Evolutionary conservation across 1,140 invertebrate genomes (phyloP).

Genomic region (Drosophila prosaltans): DNA sequence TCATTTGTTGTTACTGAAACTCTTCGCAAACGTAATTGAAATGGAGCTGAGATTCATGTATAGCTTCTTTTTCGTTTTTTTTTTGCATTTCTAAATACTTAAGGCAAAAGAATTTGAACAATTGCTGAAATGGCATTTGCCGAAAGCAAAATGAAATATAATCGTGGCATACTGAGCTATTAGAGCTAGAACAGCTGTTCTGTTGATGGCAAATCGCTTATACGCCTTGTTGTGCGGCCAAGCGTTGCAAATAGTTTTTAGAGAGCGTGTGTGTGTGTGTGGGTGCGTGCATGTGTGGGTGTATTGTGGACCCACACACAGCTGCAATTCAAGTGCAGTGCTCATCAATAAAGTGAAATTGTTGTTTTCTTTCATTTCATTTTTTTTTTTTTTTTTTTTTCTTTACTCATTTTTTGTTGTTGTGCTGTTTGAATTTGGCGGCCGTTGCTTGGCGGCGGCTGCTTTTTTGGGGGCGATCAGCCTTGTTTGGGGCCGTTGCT

Average conservation of each 20-base stretch:
- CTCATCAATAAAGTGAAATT: conserved; percentile 78
- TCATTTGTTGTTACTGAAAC: too few species aligned
- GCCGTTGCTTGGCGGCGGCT: conserved; percentile 30
- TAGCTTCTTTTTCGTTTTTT: too few species aligned
- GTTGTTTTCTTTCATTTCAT: conserved; percentile 16
- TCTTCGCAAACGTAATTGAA: too few species aligned
- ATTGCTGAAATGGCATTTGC: conserved; percentile 1
- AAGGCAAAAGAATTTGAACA: neutral
- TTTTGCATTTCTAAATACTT: neutral
- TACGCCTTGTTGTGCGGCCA: conserved; percentile 75
- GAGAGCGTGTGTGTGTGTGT: conserved; percentile 18
- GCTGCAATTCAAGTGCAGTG: conserved; percentile 69
- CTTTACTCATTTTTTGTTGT: conserved; percentile 13
- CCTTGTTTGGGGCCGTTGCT: conserved; percentile 27
- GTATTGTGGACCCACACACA: conserved; percentile 41
- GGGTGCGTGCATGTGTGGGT: conserved; percentile 16
- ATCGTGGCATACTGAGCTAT: conserved; percentile 1
- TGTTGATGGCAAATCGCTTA: conserved; percentile 65
- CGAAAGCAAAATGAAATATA: conserved; percentile 1
- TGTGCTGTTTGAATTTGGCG: conserved; percentile 26
- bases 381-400: neutral
- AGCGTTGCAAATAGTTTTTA: conserved; percentile 66
- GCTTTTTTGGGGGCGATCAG: conserved; percentile 45
- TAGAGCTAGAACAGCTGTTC: conserved; percentile 53
- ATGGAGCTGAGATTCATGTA: too few species aligned